These are phyloP conservation scores for Onychomys leucogaster DNA, from an alignment of 2,797 vertebrate species.

Conservation along the genomic window DNA sequence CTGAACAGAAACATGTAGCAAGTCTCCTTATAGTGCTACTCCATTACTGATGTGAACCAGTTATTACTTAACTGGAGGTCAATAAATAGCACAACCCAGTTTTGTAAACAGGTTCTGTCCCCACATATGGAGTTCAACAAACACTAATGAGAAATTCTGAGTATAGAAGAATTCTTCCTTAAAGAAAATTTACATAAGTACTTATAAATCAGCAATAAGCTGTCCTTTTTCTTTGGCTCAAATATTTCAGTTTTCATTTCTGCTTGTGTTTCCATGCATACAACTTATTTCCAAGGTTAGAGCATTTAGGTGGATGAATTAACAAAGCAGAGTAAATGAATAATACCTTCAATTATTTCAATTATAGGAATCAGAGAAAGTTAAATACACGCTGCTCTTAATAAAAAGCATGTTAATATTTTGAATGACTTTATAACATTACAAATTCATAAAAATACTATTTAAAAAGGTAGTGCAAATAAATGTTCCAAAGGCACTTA, in stretches of 20 bases:
- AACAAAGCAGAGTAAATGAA: not conserved
- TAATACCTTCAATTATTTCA: not conserved
- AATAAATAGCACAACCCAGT: not conserved
- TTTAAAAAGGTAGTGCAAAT: not conserved
- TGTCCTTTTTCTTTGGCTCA: not conserved
- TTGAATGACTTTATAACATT: not conserved
- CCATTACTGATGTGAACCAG: not conserved
- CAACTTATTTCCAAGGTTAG: not conserved
- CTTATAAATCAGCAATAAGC: not conserved
- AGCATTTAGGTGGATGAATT: not conserved
- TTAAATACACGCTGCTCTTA: not conserved
- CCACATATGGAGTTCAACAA: not conserved
- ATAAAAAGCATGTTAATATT: not conserved
- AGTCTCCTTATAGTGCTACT: not conserved
- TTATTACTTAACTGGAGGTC: not conserved
- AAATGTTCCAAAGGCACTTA: not conserved
- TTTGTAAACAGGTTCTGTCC: not conserved
- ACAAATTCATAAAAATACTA: not conserved
- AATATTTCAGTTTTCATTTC: not conserved
- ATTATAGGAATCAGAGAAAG: slow-evolving; percentile 2
- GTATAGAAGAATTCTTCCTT: not conserved
- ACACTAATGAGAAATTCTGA: not conserved
- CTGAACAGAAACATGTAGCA: not conserved
- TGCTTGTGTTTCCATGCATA: not conserved
- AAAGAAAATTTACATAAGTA: not conserved